A percentile compares a stretch with the other conserved stretches of the same genome.
phyloP scores from a whole-genome alignment of 2,888 invertebrate genomes.

The Priocnemis perturbator region DNA sequence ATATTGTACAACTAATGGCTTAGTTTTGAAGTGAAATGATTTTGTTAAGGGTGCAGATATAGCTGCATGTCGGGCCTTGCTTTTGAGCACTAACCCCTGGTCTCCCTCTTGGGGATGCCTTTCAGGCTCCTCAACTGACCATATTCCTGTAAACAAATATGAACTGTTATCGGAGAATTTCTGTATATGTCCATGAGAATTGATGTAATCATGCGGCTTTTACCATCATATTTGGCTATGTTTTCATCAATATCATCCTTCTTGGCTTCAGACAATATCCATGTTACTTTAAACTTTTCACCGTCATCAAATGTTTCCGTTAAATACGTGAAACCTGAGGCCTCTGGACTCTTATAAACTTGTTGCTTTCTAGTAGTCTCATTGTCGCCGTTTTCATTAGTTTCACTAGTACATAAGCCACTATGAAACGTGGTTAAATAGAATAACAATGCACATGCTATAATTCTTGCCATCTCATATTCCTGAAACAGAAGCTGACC shows the following conservation, averaged over 20 bases:
- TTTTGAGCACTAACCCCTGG: slow-evolving; percentile 90
- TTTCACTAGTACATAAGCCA: slow-evolving; percentile 51
- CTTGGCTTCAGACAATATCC: slow-evolving; percentile 93
- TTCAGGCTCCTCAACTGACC: slow-evolving; percentile 85
- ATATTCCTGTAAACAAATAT: slow-evolving; percentile 75
- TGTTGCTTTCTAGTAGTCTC: slow-evolving; percentile 33
- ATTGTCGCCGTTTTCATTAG: slow-evolving; percentile 43
- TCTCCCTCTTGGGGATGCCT: slow-evolving; percentile 89
- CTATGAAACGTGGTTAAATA: slow-evolving; percentile 45
- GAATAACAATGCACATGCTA: slow-evolving; percentile 46
- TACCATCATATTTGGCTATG: slow-evolving; percentile 96
- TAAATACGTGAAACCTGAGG: slow-evolving; percentile 81
- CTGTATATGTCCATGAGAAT: neutral
- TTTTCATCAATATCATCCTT: slow-evolving; percentile 92
- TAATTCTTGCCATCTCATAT: slow-evolving; percentile 64
- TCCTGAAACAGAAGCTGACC: slow-evolving; percentile 38
- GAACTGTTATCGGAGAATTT: slow-evolving; percentile 9
- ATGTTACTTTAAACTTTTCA: slow-evolving; percentile 83
- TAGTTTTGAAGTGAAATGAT: slow-evolving; percentile 89
- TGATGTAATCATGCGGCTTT: neutral
- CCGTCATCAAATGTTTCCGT: slow-evolving; percentile 92
- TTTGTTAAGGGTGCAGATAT: slow-evolving; percentile 86
- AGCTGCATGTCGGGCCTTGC: slow-evolving; percentile 97
- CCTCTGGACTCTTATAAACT: slow-evolving; percentile 84
- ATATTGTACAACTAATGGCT: slow-evolving; percentile 93